These are phyloP conservation scores for Drosophila dives DNA, from an alignment of 2,888 invertebrate genomes.

Conservation along the genomic window DNA sequence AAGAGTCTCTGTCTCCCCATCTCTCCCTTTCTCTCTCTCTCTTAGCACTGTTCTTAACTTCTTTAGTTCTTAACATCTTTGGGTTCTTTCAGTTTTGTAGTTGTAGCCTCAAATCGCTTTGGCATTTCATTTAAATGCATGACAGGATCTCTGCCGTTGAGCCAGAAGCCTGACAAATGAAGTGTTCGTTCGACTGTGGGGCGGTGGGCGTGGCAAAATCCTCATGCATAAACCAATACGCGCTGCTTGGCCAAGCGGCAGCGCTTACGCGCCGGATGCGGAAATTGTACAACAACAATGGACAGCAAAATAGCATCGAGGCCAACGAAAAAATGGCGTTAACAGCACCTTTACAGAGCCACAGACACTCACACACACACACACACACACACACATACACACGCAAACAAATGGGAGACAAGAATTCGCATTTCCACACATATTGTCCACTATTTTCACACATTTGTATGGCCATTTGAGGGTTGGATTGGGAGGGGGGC, in stretches of 20 bases:
- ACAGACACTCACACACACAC: constrained; percentile 13
- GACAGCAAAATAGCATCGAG: constrained; percentile 74
- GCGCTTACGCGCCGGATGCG: constrained; percentile 77
- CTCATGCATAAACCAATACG: constrained; percentile 80
- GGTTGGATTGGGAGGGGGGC: background rate
- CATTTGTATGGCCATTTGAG: constrained; percentile 61
- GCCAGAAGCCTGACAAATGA: constrained; percentile 75
- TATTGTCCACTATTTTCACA: constrained; percentile 81
- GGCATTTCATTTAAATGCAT: constrained; percentile 72
- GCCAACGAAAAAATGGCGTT: constrained; percentile 67
- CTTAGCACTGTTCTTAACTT: constrained; percentile 3
- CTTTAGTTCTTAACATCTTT: constrained; percentile 28
- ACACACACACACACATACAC: constrained; percentile 11
- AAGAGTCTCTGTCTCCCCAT: constrained; percentile 26
- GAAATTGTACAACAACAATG: constrained; percentile 81
- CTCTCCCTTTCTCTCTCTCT: no score
- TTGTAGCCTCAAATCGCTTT: constrained; percentile 57
- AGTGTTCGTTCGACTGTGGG: constrained; percentile 64
- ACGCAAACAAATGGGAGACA: constrained; percentile 56
- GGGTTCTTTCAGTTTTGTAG: constrained; percentile 38
- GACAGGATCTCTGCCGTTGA: constrained; percentile 47
- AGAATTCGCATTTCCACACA: constrained; percentile 61
- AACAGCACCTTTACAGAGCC: constrained; percentile 63
- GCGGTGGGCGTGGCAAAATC: constrained; percentile 41
- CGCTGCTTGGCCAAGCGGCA: constrained; percentile 48